These are phyloP conservation scores for Thera obeliscata DNA, from an alignment of 2,888 invertebrate genomes.

Conservation along the genomic window DNA sequence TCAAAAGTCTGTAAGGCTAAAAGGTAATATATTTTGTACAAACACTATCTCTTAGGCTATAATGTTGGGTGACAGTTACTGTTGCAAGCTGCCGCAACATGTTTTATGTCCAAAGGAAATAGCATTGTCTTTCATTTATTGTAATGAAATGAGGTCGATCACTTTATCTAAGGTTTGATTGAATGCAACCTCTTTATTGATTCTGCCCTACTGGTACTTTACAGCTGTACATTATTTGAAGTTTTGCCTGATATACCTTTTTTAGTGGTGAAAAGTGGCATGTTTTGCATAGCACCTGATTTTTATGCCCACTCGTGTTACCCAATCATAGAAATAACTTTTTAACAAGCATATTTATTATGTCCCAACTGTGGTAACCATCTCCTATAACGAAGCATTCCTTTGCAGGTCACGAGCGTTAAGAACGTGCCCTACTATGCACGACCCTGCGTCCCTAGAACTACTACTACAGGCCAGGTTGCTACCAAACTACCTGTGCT, in stretches of 20 bases:
- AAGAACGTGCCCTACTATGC: too few species aligned
- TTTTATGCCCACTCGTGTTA: too few species aligned
- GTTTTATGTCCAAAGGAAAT: constrained; percentile 16
- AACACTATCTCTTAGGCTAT: constrained; percentile 8
- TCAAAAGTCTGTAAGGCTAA: neutral
- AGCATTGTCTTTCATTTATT: constrained; percentile 14
- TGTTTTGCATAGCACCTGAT: too few species aligned
- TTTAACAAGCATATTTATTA: too few species aligned
- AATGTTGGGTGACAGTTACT: constrained; percentile 28
- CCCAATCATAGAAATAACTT: too few species aligned
- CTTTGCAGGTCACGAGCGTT: too few species aligned
- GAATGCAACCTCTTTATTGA: neutral
- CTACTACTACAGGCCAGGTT: too few species aligned
- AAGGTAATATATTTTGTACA: neutral
- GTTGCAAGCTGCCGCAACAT: constrained; percentile 24
- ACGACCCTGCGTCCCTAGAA: too few species aligned
- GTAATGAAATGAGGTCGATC: constrained; percentile 12
- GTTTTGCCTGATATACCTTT: neutral
- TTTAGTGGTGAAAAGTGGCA: neutral
- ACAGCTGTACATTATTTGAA: neutral
- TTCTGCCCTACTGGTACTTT: neutral
- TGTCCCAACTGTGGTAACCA: too few species aligned
- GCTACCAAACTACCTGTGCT: too few species aligned
- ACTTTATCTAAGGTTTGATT: constrained; percentile 1
- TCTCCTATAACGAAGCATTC: too few species aligned